Conservation (phyloP, 2,113 vertebrate genomes). For the Thalassarche chlororhynchos region DNA sequence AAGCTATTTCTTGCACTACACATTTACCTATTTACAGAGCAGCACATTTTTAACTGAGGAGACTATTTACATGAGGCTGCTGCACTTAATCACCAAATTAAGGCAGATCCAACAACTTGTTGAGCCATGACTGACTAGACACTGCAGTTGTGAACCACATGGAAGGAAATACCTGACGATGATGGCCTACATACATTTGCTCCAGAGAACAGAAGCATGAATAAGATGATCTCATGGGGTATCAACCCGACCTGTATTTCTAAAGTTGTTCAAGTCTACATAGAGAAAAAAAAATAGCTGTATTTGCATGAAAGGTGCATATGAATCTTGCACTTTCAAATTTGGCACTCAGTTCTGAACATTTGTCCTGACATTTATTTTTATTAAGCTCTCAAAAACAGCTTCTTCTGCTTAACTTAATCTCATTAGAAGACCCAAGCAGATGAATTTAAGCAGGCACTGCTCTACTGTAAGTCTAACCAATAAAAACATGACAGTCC, state of each 20-base stretch:
- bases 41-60: not conserved
- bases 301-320: not conserved
- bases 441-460: not conserved
- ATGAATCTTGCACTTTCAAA: not conserved
- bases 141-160: not conserved
- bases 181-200: not conserved
- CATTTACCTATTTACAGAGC: not conserved
- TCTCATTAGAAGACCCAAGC: not conserved
- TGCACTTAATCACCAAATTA: not conserved
- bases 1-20: not conserved
- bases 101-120: not conserved
- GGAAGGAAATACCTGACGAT: not conserved
- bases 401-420: not conserved
- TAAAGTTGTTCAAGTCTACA: not conserved
- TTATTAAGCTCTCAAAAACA: conserved; percentile 3
- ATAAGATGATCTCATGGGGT: not conserved
- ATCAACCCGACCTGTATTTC: not conserved
- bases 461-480: not conserved
- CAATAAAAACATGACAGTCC: not conserved
- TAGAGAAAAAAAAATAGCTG: not conserved
- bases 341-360: not conserved
- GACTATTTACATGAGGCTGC: not conserved
- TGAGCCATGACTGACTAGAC: not conserved
- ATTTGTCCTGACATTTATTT: not conserved
- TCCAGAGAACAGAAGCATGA: not conserved